Base-by-base conservation (phyloP, 2,888 invertebrate species). In the Tachina grossa region DNA sequence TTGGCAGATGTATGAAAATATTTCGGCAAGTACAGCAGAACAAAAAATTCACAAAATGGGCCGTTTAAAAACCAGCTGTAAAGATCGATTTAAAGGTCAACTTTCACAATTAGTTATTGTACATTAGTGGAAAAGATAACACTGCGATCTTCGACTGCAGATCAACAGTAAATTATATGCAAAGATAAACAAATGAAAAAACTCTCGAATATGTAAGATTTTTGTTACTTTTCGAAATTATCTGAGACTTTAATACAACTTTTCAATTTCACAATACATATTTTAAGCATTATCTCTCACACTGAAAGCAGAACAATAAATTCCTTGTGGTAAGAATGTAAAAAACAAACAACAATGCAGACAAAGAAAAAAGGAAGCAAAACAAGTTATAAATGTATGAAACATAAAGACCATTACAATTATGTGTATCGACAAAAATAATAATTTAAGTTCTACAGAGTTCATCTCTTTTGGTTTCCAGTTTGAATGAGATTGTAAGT, bases 361-460 rank as follows among this genome's bases (percentile, higher is more conserved):
- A 59, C 31, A 41, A 39, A 51, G 11, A 55, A 43, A 65, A 61
- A 68, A 77, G 63, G 65, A 82, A 83, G 71, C 43, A 43, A 83
- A 83, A 83, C 82, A 77, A 71, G 76, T 77, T 80, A 57, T 80
- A 72, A 22, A 39, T 65, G 57, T 31, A 63, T 65, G 51, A 77
- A 71, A 83, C 65, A 49, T 49, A 51, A 76, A 77, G 43, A 71
- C 4, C 31, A 77, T 77, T 77, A 71, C 65, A 63, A 76, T 82
- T 55, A 16, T 19, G 49, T 51, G 69, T 69, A 45, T 6, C 16
- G 41, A 51, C 16, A n/a, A 39, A 81, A 82, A 39, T 69, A 19
- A 65, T 61, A 31, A 31, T 71, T 74, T 19, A 71, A 72, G 49
- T 59, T 57, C 68, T 72, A 63, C 19, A 71, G 63, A 55, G 71